These are phyloP conservation scores for Tetraneura akinire DNA, from an alignment of 1,140 invertebrate species.

Conservation along the genomic window DNA sequence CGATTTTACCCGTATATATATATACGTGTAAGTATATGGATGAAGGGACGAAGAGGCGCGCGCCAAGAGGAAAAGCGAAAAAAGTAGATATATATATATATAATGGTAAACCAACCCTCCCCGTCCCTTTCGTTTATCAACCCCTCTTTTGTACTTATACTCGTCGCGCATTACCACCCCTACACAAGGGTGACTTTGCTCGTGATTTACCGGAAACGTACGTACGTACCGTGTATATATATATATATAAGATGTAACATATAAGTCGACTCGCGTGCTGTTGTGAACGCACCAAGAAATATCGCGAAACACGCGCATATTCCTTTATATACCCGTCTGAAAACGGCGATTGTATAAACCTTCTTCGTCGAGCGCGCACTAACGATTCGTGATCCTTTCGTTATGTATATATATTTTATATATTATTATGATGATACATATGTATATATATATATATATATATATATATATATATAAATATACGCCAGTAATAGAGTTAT, in stretches of 20 bases:
- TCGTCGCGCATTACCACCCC: no score
- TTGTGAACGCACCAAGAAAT: background rate
- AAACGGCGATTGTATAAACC: background rate
- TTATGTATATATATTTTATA: background rate
- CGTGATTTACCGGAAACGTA: background rate
- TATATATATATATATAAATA: no score
- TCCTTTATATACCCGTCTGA: background rate
- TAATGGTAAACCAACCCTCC: conserved; percentile 6
- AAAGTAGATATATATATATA: no score
- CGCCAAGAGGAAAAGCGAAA: background rate
- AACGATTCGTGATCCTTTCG: conserved; percentile 26
- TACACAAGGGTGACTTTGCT: background rate
- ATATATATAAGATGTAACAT: no score
- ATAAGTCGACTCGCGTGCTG: background rate
- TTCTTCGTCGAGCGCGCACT: conserved; percentile 3
- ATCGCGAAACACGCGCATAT: background rate
- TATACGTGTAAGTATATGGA: background rate
- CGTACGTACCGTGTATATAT: no score
- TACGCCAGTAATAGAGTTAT: no score
- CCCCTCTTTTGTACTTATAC: no score
- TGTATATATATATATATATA: no score
- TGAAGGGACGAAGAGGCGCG: background rate
- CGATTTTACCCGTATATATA: conserved; percentile 44
- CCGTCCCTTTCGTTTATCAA: no score
- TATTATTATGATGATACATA: no score